phyloP scores from a whole-genome alignment of 2,113 vertebrate genomes.

The Ciconia maguari region DNA sequence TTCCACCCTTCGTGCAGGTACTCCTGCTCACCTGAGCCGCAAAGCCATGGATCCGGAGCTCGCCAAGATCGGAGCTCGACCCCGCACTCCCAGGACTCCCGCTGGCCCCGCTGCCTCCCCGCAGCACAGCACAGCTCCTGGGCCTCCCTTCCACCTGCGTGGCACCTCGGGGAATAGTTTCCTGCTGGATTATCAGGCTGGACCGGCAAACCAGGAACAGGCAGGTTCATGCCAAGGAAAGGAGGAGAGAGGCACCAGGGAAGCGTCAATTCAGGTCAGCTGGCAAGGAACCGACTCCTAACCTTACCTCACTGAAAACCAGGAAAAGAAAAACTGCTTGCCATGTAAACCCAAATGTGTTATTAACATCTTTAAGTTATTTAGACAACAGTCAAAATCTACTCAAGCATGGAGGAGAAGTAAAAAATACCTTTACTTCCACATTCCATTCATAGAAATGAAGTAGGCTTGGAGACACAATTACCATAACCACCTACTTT shows the following conservation, averaged over 20 bases:
- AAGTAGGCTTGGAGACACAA: not conserved
- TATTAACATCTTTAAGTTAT: not conserved
- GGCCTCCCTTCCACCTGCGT: not conserved
- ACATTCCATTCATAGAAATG: not conserved
- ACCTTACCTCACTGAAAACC: not conserved
- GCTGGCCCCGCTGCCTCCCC: rapidly evolving
- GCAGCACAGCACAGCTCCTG: rapidly evolving
- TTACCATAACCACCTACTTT: constrained; percentile 1
- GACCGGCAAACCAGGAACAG: constrained; percentile 38
- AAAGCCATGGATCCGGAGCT: not conserved
- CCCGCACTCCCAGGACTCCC: rapidly evolving
- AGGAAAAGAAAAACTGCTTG: not conserved
- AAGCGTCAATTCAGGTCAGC: not conserved
- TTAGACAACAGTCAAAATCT: not conserved
- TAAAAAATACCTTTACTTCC: not conserved
- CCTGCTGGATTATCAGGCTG: constrained; percentile 43
- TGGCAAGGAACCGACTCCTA: not conserved
- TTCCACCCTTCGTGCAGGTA: rapidly evolving
- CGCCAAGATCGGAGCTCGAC: rapidly evolving
- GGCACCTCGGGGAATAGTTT: constrained; percentile 1
- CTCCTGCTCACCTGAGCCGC: rapidly evolving
- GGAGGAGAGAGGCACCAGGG: not conserved
- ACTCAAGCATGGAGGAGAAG: not conserved
- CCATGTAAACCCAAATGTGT: not conserved
- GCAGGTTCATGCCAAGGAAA: not conserved